Percentiles rank a stretch among this genome's conserved stretches.
Conservation (phyloP, 2,113 vertebrate genomes). For the Raja brachyura region DNA sequence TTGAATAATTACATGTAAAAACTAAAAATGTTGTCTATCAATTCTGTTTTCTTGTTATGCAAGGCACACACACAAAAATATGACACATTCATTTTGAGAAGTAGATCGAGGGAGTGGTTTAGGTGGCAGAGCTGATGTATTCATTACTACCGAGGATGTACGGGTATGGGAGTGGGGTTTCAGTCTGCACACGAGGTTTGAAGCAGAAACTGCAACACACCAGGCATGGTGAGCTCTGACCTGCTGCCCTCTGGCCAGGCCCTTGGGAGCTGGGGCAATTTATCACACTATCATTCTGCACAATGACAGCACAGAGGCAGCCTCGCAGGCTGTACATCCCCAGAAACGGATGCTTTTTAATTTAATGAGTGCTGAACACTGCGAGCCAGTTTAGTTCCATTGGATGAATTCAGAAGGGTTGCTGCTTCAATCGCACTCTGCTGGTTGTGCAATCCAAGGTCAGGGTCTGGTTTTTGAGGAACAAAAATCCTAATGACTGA, state of each 20-base stretch:
- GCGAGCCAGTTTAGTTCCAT: background rate
- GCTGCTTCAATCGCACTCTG: background rate
- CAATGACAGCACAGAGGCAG: background rate
- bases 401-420: background rate
- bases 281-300: background rate
- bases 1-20: no score
- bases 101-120: background rate
- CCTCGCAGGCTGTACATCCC: background rate
- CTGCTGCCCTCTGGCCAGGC: background rate
- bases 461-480: background rate
- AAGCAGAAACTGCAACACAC: background rate
- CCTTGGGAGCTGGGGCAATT: background rate
- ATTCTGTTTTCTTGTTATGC: background rate
- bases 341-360: background rate
- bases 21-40: no score
- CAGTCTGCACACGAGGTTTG: no score
- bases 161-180: no score
- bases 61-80: background rate
- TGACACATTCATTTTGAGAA: no score
- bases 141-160: no score
- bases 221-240: background rate
- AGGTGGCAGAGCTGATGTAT: background rate
- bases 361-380: background rate
- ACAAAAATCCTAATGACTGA: background rate
- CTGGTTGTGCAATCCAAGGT: background rate